Evolutionary conservation across 2,888 invertebrate species (phyloP), one percentile per base, ranked within the genome.

Genomic region (Dusona sp.): DNA sequence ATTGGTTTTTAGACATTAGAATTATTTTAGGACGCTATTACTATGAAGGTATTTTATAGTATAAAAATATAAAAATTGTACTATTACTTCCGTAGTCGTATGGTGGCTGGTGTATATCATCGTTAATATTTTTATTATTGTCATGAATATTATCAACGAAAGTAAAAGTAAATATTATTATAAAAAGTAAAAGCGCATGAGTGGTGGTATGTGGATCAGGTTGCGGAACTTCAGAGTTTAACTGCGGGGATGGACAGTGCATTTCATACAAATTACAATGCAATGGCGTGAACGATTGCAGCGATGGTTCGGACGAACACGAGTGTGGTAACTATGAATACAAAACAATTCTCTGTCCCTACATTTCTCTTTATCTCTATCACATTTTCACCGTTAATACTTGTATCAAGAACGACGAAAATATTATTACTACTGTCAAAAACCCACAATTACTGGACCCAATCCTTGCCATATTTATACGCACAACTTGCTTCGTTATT

Each of bases 191-290:
- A 92, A 89, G 90, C 90, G 92, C 92, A 92, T 92, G 93, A 93
- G 92, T 93, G 87, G 88, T 89, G 89, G 87, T 93, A 90, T 93
- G 90, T 93, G 92, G 92, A 93, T 92, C 93, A 94, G 94, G 93
- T 94, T 96, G 96, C 93, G 92, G 93, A 86, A 91, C 94, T 42
- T 94, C 95, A 89, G 94, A 95, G 89, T 92, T 95, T 88, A 94
- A 93, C 45, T 96, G 96, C 90, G 95, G 95, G 89, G 94, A 95
- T 84, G 96, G 95, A 19, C 94, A 95, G 38, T 97, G 97, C 93
- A 95, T 97, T 86, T 94, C 95, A 22, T 90, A 90, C 36, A 91
- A 90, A 57, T 94, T 94, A 81, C 95, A 95, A 68, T 98, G 97
- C 94, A 95, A 97, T 92, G 95, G 95, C 19, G 64, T 89, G 7